Percentiles rank a stretch among this genome's conserved stretches.
These are phyloP conservation scores for Megaceryle alcyon DNA, from an alignment of 2,797 vertebrate species.

Conservation along the genomic window DNA sequence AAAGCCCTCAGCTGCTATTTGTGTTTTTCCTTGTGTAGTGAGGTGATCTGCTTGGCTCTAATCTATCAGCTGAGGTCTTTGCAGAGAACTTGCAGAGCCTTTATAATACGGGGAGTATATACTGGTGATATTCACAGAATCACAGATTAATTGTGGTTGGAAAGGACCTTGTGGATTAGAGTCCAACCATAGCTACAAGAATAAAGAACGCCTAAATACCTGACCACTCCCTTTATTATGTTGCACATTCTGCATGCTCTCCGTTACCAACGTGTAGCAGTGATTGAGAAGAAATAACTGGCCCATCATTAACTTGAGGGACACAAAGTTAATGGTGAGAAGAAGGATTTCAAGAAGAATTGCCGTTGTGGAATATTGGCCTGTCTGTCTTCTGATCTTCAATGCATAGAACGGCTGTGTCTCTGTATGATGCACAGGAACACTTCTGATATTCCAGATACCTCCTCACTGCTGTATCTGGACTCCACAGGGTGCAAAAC, in stretches of 20 bases:
- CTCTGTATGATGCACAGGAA: not conserved
- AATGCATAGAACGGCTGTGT: not conserved
- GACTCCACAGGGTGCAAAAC: not conserved
- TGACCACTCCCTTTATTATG: not conserved
- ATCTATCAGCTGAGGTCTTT: not conserved
- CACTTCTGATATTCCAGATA: not conserved
- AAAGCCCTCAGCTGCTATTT: not conserved
- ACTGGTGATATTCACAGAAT: not conserved
- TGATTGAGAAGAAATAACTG: not conserved
- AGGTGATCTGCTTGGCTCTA: not conserved
- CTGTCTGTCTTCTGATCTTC: not conserved
- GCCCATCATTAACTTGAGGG: not conserved
- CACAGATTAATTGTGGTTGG: too few species aligned
- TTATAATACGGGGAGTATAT: not conserved
- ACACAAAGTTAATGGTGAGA: not conserved
- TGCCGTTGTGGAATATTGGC: not conserved
- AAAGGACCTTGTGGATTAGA: too few species aligned
- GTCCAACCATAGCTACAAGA: too few species aligned
- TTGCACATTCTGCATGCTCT: not conserved
- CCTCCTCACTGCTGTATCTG: not conserved
- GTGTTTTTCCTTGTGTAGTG: not conserved
- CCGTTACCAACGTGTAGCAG: not conserved
- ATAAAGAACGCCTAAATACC: too few species aligned
- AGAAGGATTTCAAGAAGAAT: not conserved
- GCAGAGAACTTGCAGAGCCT: not conserved